A percentile compares a stretch with the other conserved stretches of the same genome.
Evolutionary conservation across 2,888 invertebrate genomes (phyloP).

Genomic region (Tribolium freemani): DNA sequence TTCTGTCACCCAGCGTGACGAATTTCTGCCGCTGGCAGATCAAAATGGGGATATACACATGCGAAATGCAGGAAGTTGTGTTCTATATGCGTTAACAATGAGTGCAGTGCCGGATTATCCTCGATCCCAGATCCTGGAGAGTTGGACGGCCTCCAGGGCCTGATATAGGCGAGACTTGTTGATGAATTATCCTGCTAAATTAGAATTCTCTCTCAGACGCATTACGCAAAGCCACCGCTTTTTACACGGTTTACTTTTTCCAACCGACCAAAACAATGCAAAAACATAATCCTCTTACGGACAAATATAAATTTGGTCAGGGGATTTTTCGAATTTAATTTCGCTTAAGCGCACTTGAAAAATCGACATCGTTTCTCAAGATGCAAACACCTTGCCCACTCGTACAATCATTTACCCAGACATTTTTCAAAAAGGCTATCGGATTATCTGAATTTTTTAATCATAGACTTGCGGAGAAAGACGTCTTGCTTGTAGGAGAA

Average conservation of each 20-base stretch:
- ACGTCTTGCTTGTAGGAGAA: neutral
- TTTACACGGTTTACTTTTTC: constrained; percentile 16
- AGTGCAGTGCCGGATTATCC: constrained; percentile 44
- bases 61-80: constrained; percentile 49
- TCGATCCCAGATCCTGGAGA: constrained; percentile 39
- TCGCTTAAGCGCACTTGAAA: constrained; percentile 20
- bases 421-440: neutral
- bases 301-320: constrained; percentile 23
- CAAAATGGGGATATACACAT: constrained; percentile 51
- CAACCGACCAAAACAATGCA: constrained; percentile 19
- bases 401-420: neutral
- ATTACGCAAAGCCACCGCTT: constrained; percentile 21
- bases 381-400: neutral
- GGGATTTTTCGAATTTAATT: constrained; percentile 27
- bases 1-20: constrained; percentile 42
- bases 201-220: constrained; percentile 42
- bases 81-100: constrained; percentile 46
- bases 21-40: constrained; percentile 35
- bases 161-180: constrained; percentile 37
- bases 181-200: constrained; percentile 45
- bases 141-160: constrained; percentile 47
- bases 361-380: constrained; percentile 5
- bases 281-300: constrained; percentile 30
- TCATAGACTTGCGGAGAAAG: neutral
- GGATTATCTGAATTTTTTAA: too few relatives aligned